Percentiles rank a stretch among this genome's conserved stretches.
These are phyloP conservation scores for Champsocephalus esox DNA, from an alignment of 2,797 vertebrate genomes.

Conservation along the genomic window DNA sequence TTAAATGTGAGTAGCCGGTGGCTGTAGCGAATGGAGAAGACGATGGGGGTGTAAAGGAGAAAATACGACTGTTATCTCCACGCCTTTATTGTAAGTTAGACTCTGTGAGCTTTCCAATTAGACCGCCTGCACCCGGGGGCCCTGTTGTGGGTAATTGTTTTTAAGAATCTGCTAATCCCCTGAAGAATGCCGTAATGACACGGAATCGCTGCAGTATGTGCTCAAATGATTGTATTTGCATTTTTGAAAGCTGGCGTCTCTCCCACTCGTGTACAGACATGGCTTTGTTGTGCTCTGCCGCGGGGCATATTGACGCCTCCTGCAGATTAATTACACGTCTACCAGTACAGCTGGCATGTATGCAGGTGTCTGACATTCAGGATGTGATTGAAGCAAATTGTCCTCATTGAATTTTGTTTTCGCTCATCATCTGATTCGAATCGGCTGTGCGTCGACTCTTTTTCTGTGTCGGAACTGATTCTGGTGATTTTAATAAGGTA, in stretches of 20 bases:
- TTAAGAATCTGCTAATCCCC: slow-evolving; percentile 45
- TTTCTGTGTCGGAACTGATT: slow-evolving; percentile 9
- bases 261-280: slow-evolving; percentile 17
- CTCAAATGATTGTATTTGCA: slow-evolving; percentile 51
- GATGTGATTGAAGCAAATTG: slow-evolving; percentile 43
- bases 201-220: slow-evolving; percentile 23
- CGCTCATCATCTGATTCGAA: slow-evolving; percentile 10
- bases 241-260: slow-evolving; percentile 41
- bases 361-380: slow-evolving; percentile 42
- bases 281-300: slow-evolving; percentile 30
- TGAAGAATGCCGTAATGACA: slow-evolving; percentile 41
- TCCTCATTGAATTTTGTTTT: slow-evolving; percentile 17
- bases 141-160: slow-evolving; percentile 66
- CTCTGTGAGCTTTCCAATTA: slow-evolving; percentile 63
- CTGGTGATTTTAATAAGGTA: slow-evolving; percentile 33
- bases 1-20: slow-evolving; percentile 15
- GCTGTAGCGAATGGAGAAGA: slow-evolving; percentile 5
- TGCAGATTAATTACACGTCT: slow-evolving; percentile 63
- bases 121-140: slow-evolving; percentile 37
- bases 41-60: slow-evolving; percentile 4
- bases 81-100: slow-evolving; percentile 35
- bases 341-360: slow-evolving; percentile 25
- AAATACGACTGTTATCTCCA: slow-evolving; percentile 34
- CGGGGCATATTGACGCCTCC: slow-evolving; percentile 7
- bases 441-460: slow-evolving; percentile 6